Evolutionary conservation across 2,113 vertebrate species (phyloP), one percentile per base, ranked within the genome.

Genomic region (Lophotis ruficrista): DNA sequence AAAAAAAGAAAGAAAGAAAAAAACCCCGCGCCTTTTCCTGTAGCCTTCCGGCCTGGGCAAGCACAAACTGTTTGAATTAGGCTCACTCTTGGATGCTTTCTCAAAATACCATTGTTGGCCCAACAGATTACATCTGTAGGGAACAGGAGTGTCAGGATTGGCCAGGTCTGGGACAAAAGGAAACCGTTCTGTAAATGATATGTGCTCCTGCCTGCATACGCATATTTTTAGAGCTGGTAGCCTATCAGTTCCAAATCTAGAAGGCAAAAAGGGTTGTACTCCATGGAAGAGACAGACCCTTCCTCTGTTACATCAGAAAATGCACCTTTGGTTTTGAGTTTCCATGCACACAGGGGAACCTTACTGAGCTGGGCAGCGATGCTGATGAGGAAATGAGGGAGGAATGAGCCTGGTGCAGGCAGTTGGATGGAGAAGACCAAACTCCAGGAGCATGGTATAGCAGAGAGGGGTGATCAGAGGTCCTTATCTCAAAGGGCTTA

Each of bases 1-100:
- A 21, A 2, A 7, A 15, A 15, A 38, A 10, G 1, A 11, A 6
- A 21, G 18, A 4, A 8, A n/a, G 12, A 10, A 43, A 27, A 23
- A 6, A 4, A 16, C 14, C 41, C 41, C 41, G 6, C 41, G 19
- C 23, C 7, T 75, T 87, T 70, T 86, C 43, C 38, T 83, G 12
- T 64, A 83, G 51, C 25, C 25, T 87, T 84, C 13, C n/a, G 71
- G 31, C 6, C 23, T 37, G 24, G 8, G 7, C 84, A 72, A 77
- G 45, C 6, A 2, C 43, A 73, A 66, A 80, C 35, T 43, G 3
- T 25, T 61, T 4, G 5, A 84, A 83, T 76, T 45, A 50, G 43
- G 31, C 31, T 84, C 11, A 71, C 45, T 78, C 64, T 76, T 47
- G n/a, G 48, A 20, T 54, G 31, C 10, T 79, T 81, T 89, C 35